Evolutionary conservation across 1,140 invertebrate species (phyloP).

Genomic region (Bradynema listronoti): DNA sequence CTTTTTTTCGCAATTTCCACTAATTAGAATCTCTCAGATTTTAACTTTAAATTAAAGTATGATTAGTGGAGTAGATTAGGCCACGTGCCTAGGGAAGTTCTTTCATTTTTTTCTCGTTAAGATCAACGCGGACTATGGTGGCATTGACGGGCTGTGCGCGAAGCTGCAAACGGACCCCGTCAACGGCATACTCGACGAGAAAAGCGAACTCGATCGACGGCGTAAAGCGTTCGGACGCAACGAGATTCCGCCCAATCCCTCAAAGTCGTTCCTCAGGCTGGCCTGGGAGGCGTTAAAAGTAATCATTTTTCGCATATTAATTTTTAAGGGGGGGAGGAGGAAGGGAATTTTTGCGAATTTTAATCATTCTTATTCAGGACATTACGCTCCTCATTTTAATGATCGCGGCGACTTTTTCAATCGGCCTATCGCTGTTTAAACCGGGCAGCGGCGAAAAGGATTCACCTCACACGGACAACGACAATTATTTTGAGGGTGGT

Average conservation of each 20-base stretch:
- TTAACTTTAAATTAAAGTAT: not conserved
- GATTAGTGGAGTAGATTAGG: not conserved
- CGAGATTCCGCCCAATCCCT: slow-evolving; percentile 94
- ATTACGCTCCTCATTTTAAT: slow-evolving; percentile 85
- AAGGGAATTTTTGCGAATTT: no score
- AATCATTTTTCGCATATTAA: slow-evolving; percentile 1
- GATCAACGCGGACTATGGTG: slow-evolving; percentile 55
- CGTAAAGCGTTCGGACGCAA: slow-evolving; percentile 90
- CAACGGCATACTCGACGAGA: slow-evolving; percentile 75
- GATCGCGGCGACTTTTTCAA: slow-evolving; percentile 69
- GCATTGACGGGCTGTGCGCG: slow-evolving; percentile 81
- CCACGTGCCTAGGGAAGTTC: no score
- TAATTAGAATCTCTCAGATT: no score
- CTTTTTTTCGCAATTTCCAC: no score
- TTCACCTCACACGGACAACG: not conserved
- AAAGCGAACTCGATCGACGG: slow-evolving; percentile 76
- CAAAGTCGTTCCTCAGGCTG: slow-evolving; percentile 93
- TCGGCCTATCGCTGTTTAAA: slow-evolving; percentile 83
- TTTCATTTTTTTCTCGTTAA: slow-evolving; percentile 20
- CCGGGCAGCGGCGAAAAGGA: slow-evolving; percentile 62
- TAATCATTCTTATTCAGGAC: slow-evolving; percentile 66
- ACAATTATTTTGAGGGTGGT: slow-evolving; percentile 54
- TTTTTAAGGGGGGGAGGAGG: no score
- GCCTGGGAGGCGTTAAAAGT: slow-evolving; percentile 94
- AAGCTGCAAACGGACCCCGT: slow-evolving; percentile 83